phyloP scores from a whole-genome alignment of 2,113 vertebrate species.

The Entosphenus tridentatus region DNA sequence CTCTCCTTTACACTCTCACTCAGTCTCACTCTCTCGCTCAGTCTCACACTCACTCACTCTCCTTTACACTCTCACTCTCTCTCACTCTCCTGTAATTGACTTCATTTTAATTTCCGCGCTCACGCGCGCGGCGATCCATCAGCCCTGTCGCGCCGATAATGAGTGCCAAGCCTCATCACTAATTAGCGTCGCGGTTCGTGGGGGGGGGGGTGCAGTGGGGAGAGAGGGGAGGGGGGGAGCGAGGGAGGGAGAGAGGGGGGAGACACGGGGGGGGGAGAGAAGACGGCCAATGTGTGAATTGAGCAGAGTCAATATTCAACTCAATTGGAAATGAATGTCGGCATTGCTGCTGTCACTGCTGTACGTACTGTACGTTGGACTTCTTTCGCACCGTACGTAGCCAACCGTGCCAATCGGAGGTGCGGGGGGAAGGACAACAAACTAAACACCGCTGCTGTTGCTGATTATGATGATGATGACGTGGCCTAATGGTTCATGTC shows the following conservation, averaged over 20 bases:
- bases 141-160: conserved; percentile 3
- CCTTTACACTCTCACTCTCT: background rate
- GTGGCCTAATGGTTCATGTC: too few relatives aligned
- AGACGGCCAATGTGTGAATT: background rate
- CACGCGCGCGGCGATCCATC: conserved; percentile 5
- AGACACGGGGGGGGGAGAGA: background rate
- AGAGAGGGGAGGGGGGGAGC: background rate
- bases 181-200: background rate
- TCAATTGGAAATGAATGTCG: too few relatives aligned
- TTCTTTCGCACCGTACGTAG: too few relatives aligned
- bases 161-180: conserved; percentile 1
- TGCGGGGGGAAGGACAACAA: too few relatives aligned
- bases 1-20: background rate
- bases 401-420: too few relatives aligned
- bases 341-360: too few relatives aligned
- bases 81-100: conserved; percentile 1
- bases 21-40: background rate
- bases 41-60: background rate
- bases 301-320: too few relatives aligned
- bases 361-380: too few relatives aligned
- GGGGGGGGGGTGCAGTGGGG: background rate
- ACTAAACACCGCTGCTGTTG: too few relatives aligned
- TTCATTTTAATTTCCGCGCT: conserved; percentile 7
- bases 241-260: background rate
- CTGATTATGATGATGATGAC: too few relatives aligned